Base-by-base conservation (phyloP, 2,888 invertebrate species). In the Clepsis dumicolana region DNA sequence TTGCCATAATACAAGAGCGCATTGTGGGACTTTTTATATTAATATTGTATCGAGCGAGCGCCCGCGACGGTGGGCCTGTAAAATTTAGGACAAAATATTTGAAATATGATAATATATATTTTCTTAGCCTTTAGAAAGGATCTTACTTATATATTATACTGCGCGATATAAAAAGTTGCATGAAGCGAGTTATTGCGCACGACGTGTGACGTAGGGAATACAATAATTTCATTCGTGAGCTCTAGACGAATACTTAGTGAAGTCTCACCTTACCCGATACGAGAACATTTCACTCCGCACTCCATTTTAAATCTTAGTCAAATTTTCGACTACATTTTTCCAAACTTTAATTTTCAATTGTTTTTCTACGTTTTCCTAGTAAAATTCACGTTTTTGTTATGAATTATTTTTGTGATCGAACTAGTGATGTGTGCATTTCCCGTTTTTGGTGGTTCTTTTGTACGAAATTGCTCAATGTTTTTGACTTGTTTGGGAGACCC, bases 401-500 rank as follows among this genome's bases (percentile, higher is more conserved):
- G 67, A 59, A 69, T 74, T 72, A 64, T 71, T 75, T 71, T 41
- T 56, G 66, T 74, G 65, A 72, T 74, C 71, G 73, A 64, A 70
- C 71, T 75, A 73, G 72, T 71, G 74, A 75, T 77, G 79, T 83
- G 83, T 84, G 83, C 84, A 85, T 83, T 84, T 87, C 83, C 85
- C 79, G 76, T 64, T 76, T 75, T 79, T 75, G 74, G 72, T 78
- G 82, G 79, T 89, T 87, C 74, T 83, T 90, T 90, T 87, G 78
- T 78, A 89, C 84, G 84, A 87, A 86, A 87, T 91, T 93, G 92
- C 93, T 93, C 93, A 92, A 91, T 84, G 80, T 77, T 81, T 87
- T 89, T 86, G 86, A 83, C 83, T 86, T 82, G 83, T 86, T 87
- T 89, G 75, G 72, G 76, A 80, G 88, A 85, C 88, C 84, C 83